Evolutionary conservation across 2,888 invertebrate species (phyloP).

Genomic region (Drosophila algonquin): DNA sequence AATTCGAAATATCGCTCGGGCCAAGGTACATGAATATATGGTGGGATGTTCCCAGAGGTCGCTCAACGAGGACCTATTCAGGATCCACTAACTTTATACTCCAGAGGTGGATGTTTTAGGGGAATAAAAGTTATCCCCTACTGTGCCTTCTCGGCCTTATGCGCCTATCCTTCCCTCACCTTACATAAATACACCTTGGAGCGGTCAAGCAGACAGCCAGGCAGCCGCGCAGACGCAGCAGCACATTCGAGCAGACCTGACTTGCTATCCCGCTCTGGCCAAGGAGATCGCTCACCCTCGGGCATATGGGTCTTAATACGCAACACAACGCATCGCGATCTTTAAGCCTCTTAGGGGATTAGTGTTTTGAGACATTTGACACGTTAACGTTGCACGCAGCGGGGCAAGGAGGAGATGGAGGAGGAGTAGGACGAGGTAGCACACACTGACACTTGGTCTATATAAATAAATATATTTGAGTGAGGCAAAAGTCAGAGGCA

Average conservation of each 20-base stretch:
- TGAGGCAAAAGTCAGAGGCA: conserved; percentile 21
- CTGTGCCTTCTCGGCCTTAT: too few relatives aligned
- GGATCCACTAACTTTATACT: too few relatives aligned
- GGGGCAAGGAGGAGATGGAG: not conserved
- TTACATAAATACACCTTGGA: conserved; percentile 15
- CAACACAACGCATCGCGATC: conserved; percentile 72
- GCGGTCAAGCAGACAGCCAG: conserved; percentile 68
- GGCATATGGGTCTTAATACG: conserved; percentile 53
- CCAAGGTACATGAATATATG: conserved; percentile 5
- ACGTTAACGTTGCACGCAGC: conserved; percentile 72
- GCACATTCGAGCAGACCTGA: too few relatives aligned
- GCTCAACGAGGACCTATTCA: not conserved
- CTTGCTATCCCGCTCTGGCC: conserved; percentile 1
- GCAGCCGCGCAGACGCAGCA: conserved; percentile 10
- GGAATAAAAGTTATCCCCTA: too few relatives aligned
- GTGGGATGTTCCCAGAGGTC: not conserved
- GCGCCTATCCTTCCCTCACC: not conserved
- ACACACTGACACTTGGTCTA: conserved; percentile 37
- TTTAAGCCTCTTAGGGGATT: conserved; percentile 83
- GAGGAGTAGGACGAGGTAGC: conserved; percentile 1
- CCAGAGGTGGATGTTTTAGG: too few relatives aligned
- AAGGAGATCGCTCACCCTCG: conserved; percentile 12
- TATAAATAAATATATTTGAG: conserved; percentile 53
- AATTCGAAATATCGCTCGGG: conserved; percentile 10
- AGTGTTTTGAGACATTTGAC: conserved; percentile 82